Conservation (phyloP, 2,888 invertebrate genomes). For the Diarsia dahlii region DNA sequence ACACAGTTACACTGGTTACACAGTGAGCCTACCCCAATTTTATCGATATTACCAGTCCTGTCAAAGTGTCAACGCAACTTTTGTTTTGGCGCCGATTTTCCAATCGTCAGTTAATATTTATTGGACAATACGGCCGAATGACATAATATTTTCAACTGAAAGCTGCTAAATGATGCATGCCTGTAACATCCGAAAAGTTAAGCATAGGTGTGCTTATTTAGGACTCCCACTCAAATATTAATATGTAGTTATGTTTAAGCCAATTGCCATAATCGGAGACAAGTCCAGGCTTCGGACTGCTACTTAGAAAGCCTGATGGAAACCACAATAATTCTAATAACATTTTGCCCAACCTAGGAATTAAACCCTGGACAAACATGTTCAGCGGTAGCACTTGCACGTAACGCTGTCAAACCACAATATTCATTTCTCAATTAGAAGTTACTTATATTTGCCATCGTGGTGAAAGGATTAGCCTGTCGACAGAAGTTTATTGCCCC, state of each 20-base stretch:
- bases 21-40: neutral
- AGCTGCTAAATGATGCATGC: neutral
- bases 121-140: neutral
- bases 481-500: too few relatives aligned
- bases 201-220: neutral
- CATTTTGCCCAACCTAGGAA: neutral
- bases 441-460: too few relatives aligned
- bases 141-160: neutral
- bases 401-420: neutral
- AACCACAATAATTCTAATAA: neutral
- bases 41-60: neutral
- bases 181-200: neutral
- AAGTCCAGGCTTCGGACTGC: neutral
- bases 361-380: neutral
- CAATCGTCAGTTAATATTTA: neutral
- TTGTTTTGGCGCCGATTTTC: neutral
- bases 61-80: slow-evolving; percentile 15
- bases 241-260: neutral
- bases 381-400: neutral
- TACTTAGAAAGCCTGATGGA: neutral
- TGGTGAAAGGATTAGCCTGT: too few relatives aligned
- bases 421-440: neutral
- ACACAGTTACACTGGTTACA: neutral
- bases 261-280: neutral
- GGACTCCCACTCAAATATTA: neutral